phyloP scores from a whole-genome alignment of 2,888 invertebrate species.

The Lottia scabra region DNA sequence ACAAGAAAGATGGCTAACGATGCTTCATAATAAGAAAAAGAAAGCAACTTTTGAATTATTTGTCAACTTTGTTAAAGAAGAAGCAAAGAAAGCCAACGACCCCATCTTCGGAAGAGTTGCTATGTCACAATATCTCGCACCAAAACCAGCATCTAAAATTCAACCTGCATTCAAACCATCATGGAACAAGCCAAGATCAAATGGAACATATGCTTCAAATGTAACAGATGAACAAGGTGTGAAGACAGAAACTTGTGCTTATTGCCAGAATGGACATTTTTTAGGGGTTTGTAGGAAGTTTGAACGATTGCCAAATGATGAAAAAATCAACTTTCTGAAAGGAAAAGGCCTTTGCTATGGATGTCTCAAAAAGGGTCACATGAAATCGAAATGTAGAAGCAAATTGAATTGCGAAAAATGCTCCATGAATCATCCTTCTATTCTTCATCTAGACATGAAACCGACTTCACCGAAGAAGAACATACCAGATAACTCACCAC shows the following conservation, averaged over 20 bases:
- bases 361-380: conserved; percentile 4
- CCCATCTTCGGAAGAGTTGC: conserved; percentile 8
- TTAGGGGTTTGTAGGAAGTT: background rate
- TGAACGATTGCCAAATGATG: background rate
- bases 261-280: background rate
- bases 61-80: conserved; percentile 16
- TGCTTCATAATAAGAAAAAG: conserved; percentile 1
- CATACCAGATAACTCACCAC: too few species aligned
- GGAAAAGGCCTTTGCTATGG: conserved; percentile 7
- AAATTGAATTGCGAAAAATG: background rate
- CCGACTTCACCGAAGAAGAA: too few species aligned
- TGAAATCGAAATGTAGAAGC: background rate
- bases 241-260: background rate
- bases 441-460: background rate
- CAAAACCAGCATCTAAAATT: too few species aligned
- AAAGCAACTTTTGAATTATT: conserved; percentile 15
- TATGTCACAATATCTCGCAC: too few species aligned
- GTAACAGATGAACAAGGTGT: too few species aligned
- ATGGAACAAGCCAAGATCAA: too few species aligned
- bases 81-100: conserved; percentile 22
- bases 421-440: background rate
- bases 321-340: conserved; percentile 1
- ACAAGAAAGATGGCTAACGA: conserved; percentile 16
- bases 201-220: background rate
- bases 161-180: too few species aligned